Evolutionary conservation across 2,797 vertebrate genomes (phyloP), one percentile per base, ranked within the genome.

Genomic region (Urosaurus nigricauda): DNA sequence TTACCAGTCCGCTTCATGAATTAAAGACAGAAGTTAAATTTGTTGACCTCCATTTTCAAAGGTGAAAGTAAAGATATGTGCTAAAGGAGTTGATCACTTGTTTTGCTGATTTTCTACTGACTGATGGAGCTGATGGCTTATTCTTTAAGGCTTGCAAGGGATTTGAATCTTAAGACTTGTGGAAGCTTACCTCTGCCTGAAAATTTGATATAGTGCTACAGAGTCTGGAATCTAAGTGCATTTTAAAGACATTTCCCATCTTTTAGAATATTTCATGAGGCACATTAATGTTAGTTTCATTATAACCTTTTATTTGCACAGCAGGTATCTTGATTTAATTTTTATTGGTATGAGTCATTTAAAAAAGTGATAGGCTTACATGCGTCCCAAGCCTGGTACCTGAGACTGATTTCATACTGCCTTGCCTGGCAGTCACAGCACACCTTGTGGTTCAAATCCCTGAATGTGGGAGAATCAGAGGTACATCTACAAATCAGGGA

Each of bases 81-180:
- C 79, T 12, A 87, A 63, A 11, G 4, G 6, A n/a, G 74, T 80
- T 89, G 58, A 75, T n/a, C 83, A 90, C 40, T 71, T 51, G 1
- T 29, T 87, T 86, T 85, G 60, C 37, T 80, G n/a, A 88, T 84
- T 4, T 56, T 89, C 2, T 16, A 16, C 84, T 58, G 74, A 21
- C 77, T 88, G 16, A 71, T 43, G 40, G 73, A 71, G 60, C 65
- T 87, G 53, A 89, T 93, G 47, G 24, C 68, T 84, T 83, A 82
- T 79, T 91, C 89, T 26, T 2, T 63, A 89, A 21, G 14, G 12
- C 3, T 51, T 88, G 24, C 83, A 71, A 90, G 60, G 51, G 71
- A 83, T 85, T 83, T 89, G 82, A 91, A 81, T 65, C 56, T 77
- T 91, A 53, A 91, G 32, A 79, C 5, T 80, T 5, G 37, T 88